phyloP scores from a whole-genome alignment of 2,888 invertebrate species.

The Drosophila borealis region DNA sequence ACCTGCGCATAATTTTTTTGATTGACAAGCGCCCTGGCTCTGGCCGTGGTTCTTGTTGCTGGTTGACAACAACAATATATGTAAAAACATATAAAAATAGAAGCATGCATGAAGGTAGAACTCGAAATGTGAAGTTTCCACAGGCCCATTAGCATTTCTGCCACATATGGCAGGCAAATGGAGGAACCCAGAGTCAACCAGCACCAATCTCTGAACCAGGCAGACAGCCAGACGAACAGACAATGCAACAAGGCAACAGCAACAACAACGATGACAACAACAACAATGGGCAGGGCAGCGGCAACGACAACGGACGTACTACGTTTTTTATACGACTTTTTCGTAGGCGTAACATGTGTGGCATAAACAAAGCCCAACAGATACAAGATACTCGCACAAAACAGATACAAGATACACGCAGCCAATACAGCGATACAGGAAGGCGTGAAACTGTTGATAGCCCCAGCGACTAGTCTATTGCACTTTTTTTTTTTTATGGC shows the following conservation, averaged over 20 bases:
- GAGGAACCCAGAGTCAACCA: slow-evolving; percentile 45
- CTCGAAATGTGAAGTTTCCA: slow-evolving; percentile 52
- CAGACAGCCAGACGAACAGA: slow-evolving; percentile 18
- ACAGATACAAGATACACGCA: slow-evolving; percentile 35
- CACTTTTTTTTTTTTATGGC: slow-evolving; percentile 63
- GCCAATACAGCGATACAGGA: slow-evolving; percentile 44
- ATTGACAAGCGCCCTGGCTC: slow-evolving; percentile 59
- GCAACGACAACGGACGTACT: slow-evolving; percentile 44
- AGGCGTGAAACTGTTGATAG: slow-evolving; percentile 78
- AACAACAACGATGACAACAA: no score
- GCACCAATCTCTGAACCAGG: slow-evolving; percentile 19
- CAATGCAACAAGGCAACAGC: slow-evolving; percentile 42
- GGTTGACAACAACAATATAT: slow-evolving; percentile 45
- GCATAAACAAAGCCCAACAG: slow-evolving; percentile 70
- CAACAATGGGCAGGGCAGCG: slow-evolving; percentile 1
- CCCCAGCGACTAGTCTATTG: slow-evolving; percentile 60
- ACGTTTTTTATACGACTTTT: slow-evolving; percentile 61
- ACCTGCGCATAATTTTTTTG: slow-evolving; percentile 63
- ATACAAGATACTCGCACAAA: slow-evolving; percentile 21
- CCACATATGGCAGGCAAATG: slow-evolving; percentile 75
- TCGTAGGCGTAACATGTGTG: slow-evolving; percentile 79
- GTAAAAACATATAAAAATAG: slow-evolving; percentile 59
- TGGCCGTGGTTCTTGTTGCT: slow-evolving; percentile 10
- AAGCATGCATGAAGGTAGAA: slow-evolving; percentile 49
- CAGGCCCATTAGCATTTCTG: slow-evolving; percentile 71